These are phyloP conservation scores for Hepsetus odoe DNA, from an alignment of 2,113 vertebrate species.

Conservation along the genomic window DNA sequence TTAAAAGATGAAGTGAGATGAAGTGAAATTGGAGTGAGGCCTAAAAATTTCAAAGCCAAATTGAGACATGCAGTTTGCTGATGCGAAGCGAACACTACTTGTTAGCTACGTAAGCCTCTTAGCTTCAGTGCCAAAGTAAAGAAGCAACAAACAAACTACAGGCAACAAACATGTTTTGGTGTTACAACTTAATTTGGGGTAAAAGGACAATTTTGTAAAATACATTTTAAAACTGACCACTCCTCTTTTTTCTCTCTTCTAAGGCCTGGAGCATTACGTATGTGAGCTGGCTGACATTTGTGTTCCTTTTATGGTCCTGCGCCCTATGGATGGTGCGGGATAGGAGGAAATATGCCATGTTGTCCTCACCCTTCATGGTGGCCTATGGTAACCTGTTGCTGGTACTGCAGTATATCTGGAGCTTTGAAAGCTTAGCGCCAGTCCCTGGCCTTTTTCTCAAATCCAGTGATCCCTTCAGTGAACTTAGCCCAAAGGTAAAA, in stretches of 20 bases:
- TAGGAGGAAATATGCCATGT: conserved; percentile 93
- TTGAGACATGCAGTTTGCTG: neutral
- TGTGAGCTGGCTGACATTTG: conserved; percentile 97
- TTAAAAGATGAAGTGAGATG: too few relatives aligned
- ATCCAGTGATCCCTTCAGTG: conserved; percentile 77
- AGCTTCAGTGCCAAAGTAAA: neutral
- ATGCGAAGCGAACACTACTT: neutral
- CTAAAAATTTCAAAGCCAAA: too few relatives aligned
- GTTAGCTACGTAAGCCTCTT: too few relatives aligned
- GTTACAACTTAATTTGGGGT: neutral
- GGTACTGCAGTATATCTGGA: conserved; percentile 93
- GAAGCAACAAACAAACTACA: neutral
- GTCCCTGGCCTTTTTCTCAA: conserved; percentile 83
- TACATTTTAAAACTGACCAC: neutral
- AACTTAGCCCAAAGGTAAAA: conserved; percentile 88
- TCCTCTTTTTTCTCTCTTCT: conserved; percentile 7
- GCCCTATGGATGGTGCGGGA: conserved; percentile 95
- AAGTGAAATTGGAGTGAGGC: too few relatives aligned
- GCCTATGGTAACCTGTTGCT: conserved; percentile 90
- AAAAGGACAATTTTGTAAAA: neutral
- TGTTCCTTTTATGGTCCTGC: conserved; percentile 96
- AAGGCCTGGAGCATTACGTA: conserved; percentile 98
- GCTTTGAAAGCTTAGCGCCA: conserved; percentile 77
- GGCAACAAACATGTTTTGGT: neutral
- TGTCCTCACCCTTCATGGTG: conserved; percentile 96